Conservation (phyloP, 2,888 invertebrate species). For the Amphipyra tragopoginis region DNA sequence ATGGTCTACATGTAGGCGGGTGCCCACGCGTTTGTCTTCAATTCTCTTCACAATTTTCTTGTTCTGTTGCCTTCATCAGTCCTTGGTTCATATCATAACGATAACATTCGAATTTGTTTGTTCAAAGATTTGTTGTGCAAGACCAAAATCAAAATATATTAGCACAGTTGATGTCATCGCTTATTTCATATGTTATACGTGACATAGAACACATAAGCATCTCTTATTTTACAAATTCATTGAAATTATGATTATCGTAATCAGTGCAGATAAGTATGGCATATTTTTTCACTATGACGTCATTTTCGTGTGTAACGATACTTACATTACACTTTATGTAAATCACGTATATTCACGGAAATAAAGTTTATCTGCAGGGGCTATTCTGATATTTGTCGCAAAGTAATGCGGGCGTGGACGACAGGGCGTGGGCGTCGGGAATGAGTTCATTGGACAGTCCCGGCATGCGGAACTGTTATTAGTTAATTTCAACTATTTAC, state of each 20-base stretch:
- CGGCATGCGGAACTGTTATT: slow-evolving; percentile 82
- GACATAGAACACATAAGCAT: slow-evolving; percentile 31
- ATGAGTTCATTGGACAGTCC: slow-evolving; percentile 82
- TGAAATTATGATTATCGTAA: slow-evolving; percentile 28
- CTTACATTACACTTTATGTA: slow-evolving; percentile 23
- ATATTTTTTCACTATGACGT: slow-evolving; percentile 22
- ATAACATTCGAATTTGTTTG: slow-evolving; percentile 17
- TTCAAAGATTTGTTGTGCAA: slow-evolving; percentile 15
- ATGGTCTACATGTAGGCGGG: slow-evolving; percentile 64
- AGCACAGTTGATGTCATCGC: slow-evolving; percentile 20
- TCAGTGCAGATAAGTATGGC: slow-evolving; percentile 15
- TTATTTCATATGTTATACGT: slow-evolving; percentile 31
- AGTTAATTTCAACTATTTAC: slow-evolving; percentile 58
- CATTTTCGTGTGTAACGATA: slow-evolving; percentile 25
- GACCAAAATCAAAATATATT: slow-evolving; percentile 7
- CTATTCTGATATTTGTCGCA: slow-evolving; percentile 69
- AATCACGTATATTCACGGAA: slow-evolving; percentile 51
- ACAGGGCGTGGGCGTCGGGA: slow-evolving; percentile 74
- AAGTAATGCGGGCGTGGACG: slow-evolving; percentile 65
- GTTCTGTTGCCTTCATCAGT: slow-evolving; percentile 59
- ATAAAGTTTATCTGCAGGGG: slow-evolving; percentile 55
- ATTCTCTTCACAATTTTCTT: slow-evolving; percentile 56
- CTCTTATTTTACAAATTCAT: slow-evolving; percentile 10
- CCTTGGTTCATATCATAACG: slow-evolving; percentile 45
- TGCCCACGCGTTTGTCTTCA: slow-evolving; percentile 65